Conservation (phyloP, 2,113 vertebrate species). For the Corythaeola cristata region DNA sequence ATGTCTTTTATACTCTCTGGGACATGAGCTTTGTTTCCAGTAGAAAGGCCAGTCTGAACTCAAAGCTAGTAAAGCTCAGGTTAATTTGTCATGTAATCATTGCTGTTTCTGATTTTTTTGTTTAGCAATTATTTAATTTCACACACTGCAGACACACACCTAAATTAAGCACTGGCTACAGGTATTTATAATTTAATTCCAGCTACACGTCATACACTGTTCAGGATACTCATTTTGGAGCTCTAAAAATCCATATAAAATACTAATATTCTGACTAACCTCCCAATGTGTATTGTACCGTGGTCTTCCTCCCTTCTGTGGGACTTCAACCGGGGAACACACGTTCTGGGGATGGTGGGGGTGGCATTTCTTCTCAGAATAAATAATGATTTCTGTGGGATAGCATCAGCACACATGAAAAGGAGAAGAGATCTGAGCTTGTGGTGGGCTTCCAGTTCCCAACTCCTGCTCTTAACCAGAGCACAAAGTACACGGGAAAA, state of each 20-base stretch:
- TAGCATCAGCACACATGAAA: accelerated
- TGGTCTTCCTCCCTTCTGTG: too few species aligned
- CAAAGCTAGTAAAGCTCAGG: not conserved
- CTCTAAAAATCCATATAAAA: not conserved
- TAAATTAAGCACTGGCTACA: not conserved
- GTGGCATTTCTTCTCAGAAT: not conserved
- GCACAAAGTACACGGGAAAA: not conserved
- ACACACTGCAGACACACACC: not conserved
- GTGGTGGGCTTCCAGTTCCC: not conserved
- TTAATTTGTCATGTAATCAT: not conserved
- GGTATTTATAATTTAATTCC: not conserved
- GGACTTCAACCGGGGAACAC: not conserved
- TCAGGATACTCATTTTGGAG: not conserved
- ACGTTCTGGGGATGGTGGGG: not conserved
- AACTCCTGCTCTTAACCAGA: too few species aligned
- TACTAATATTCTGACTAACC: not conserved
- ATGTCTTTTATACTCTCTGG: not conserved
- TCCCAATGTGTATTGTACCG: accelerated
- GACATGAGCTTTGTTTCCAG: not conserved
- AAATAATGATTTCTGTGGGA: not conserved
- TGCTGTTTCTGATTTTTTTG: not conserved
- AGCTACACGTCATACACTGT: accelerated
- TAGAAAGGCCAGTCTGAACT: not conserved
- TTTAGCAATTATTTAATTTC: not conserved
- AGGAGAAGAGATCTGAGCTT: not conserved